phyloP scores from a whole-genome alignment of 2,113 vertebrate genomes.

The Rhea americana region DNA sequence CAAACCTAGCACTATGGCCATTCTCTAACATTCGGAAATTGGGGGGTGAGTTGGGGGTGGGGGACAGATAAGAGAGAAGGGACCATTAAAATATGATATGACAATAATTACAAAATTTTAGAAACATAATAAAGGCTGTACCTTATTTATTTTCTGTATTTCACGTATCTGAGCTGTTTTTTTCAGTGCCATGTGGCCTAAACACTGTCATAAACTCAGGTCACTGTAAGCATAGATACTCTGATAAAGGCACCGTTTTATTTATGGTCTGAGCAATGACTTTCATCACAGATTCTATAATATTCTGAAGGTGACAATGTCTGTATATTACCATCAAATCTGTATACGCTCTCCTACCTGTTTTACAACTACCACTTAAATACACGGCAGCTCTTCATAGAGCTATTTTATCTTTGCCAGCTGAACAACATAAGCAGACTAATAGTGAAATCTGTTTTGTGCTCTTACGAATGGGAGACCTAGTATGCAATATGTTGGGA shows the following conservation, averaged over 20 bases:
- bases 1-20: neutral
- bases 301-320: neutral
- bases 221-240: neutral
- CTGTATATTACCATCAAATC: neutral
- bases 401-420: neutral
- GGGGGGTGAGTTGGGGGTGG: neutral
- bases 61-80: neutral
- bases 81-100: neutral
- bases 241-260: neutral
- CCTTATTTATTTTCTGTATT: neutral
- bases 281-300: neutral
- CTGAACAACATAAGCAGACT: neutral
- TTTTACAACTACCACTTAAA: neutral
- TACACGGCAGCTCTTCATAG: neutral
- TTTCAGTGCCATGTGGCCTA: neutral
- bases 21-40: neutral
- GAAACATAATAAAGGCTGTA: neutral
- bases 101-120: neutral
- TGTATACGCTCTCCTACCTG: neutral
- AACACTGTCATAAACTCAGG: neutral
- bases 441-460: neutral
- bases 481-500: neutral
- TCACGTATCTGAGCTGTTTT: neutral
- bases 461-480: neutral
- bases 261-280: neutral